These are phyloP conservation scores for Drosophila acutilabella DNA, from an alignment of 2,888 invertebrate genomes.

Conservation along the genomic window DNA sequence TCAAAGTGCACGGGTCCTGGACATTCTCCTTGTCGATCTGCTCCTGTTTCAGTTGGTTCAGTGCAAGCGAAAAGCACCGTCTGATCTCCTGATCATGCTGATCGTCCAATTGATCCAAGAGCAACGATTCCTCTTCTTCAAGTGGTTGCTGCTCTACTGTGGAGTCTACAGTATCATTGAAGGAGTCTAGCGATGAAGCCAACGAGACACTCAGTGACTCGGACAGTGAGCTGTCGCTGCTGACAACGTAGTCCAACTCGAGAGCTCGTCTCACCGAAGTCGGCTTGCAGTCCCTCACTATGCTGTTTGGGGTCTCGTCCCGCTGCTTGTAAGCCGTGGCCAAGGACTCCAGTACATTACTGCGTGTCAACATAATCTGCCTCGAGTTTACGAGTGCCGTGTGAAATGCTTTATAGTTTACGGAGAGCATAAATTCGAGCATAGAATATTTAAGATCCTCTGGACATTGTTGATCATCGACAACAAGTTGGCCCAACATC, in stretches of 20 bases:
- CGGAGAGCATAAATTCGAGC: slow-evolving; percentile 52
- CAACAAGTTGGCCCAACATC: slow-evolving; percentile 32
- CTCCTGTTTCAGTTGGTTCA: slow-evolving; percentile 1
- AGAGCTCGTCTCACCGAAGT: neutral
- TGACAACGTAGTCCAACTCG: neutral
- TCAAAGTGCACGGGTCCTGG: neutral
- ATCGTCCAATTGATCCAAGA: neutral
- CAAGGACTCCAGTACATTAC: slow-evolving; percentile 6
- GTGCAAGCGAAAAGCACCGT: neutral
- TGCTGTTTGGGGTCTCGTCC: neutral
- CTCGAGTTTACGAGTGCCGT: neutral
- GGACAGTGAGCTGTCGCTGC: neutral
- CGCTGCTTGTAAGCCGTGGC: neutral
- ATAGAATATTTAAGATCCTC: slow-evolving; percentile 25
- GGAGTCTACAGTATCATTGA: neutral
- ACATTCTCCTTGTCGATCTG: neutral
- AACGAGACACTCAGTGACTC: neutral
- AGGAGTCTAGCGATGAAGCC: neutral
- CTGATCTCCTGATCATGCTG: neutral
- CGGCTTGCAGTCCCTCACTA: neutral
- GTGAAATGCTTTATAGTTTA: slow-evolving; percentile 42
- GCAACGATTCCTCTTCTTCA: too few relatives aligned
- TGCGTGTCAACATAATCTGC: neutral
- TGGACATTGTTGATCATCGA: slow-evolving; percentile 15
- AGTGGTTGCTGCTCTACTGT: neutral